A percentile compares a stretch with the other conserved stretches of the same genome.
Evolutionary conservation across 2,888 invertebrate species (phyloP).

Genomic region (Conops quadrifasciatus): DNA sequence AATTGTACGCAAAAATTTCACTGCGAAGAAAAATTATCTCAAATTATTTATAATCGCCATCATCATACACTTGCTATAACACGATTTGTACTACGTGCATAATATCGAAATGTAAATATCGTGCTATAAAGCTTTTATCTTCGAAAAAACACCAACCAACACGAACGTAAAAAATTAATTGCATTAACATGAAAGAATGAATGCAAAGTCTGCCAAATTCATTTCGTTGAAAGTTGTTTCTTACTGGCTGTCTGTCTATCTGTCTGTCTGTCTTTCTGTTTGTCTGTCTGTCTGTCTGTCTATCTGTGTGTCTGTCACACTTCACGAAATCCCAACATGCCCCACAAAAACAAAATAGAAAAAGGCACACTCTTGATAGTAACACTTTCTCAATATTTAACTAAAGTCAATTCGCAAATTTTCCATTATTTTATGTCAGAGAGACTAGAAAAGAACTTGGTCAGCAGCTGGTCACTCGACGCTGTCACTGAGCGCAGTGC

Average conservation of each 20-base stretch:
- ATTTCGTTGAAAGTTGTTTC: no score
- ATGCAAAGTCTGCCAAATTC: no score
- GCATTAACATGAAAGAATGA: neutral
- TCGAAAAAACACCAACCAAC: neutral
- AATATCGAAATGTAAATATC: neutral
- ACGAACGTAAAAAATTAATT: neutral
- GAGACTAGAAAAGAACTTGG: slow-evolving; percentile 1
- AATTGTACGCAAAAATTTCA: neutral
- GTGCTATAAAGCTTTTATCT: neutral
- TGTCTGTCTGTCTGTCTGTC: no score
- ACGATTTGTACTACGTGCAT: neutral
- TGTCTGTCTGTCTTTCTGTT: no score
- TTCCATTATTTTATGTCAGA: neutral
- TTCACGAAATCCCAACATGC: no score
- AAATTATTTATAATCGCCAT: slow-evolving; percentile 1
- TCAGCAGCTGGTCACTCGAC: slow-evolving; percentile 7
- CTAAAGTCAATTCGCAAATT: slow-evolving; percentile 1
- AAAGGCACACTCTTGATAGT: neutral
- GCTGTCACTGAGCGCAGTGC: no score
- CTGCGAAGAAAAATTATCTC: neutral
- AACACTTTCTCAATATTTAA: neutral
- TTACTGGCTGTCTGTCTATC: no score
- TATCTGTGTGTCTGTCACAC: no score
- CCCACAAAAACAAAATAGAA: neutral
- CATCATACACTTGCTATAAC: neutral